Evolutionary conservation across 2,113 vertebrate genomes (phyloP).

Genomic region (Coptodon rendalli): DNA sequence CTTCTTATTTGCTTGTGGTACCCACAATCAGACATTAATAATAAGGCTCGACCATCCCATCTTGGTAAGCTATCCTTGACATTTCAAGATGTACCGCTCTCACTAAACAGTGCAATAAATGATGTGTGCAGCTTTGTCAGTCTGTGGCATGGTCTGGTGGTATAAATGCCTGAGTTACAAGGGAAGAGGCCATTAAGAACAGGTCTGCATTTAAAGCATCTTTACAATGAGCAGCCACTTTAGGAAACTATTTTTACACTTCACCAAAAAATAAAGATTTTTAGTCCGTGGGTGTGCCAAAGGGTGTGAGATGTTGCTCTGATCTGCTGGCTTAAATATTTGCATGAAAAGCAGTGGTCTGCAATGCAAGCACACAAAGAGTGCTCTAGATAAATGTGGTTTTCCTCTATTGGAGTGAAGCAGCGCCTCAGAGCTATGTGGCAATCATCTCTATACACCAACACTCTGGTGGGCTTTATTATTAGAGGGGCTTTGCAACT

Average conservation of each 20-base stretch:
- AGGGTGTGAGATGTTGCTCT: neutral
- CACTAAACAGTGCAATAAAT: neutral
- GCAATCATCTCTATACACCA: neutral
- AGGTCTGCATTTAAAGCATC: neutral
- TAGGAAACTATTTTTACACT: neutral
- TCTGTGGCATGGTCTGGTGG: neutral
- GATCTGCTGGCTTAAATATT: conserved; percentile 27
- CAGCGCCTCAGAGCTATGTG: neutral
- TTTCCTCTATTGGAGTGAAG: neutral
- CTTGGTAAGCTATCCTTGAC: neutral
- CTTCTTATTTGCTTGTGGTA: neutral
- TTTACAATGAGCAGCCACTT: neutral
- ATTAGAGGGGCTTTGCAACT: neutral
- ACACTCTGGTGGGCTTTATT: neutral
- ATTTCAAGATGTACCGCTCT: neutral
- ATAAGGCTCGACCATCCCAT: neutral
- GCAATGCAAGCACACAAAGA: neutral
- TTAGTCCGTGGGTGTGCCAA: neutral
- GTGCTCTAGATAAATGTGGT: neutral
- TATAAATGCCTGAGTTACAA: neutral
- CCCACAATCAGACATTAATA: neutral
- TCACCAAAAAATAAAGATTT: neutral
- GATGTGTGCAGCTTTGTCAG: neutral
- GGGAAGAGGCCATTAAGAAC: neutral
- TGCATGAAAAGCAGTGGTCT: conserved; percentile 6